Conservation (phyloP, 2,888 invertebrate genomes). For the Kuschelorhynchus macadamiae region DNA sequence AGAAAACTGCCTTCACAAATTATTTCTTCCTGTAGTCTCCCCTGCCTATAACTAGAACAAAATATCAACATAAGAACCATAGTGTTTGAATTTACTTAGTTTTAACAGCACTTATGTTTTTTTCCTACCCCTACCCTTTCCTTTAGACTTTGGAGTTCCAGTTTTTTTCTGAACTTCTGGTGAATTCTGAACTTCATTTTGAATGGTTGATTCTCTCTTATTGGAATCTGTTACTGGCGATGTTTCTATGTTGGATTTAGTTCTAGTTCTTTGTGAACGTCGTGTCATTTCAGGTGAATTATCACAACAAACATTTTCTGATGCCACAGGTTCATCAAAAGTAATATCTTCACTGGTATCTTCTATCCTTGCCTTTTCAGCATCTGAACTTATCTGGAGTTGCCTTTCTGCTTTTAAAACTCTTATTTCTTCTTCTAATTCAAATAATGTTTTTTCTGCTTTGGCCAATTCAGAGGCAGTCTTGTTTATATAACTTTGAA, state of each 20-base stretch:
- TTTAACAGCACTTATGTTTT: conserved; percentile 8
- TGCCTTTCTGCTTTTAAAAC: conserved; percentile 24
- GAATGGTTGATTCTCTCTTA: conserved; percentile 20
- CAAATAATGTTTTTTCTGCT: conserved; percentile 63
- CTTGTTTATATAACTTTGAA: conserved; percentile 62
- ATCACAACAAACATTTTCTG: conserved; percentile 1
- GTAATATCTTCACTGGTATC: conserved; percentile 13
- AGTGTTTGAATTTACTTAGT: conserved; percentile 26
- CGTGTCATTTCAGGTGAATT: conserved; percentile 18
- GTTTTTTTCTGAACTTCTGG: conserved; percentile 5
- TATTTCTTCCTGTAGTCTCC: too few species aligned
- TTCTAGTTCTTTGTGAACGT: conserved; percentile 7
- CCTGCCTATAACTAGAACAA: too few species aligned
- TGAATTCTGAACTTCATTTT: conserved; percentile 9
- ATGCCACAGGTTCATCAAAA: conserved; percentile 11
- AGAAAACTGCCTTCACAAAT: too few species aligned
- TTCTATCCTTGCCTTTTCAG: background rate
- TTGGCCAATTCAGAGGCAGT: conserved; percentile 61
- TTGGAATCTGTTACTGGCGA: conserved; percentile 26
- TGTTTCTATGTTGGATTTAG: conserved; percentile 3
- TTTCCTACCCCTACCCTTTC: conserved; percentile 29
- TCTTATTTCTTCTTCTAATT: conserved; percentile 66
- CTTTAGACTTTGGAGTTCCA: conserved; percentile 15
- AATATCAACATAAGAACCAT: background rate
- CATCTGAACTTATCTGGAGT: background rate